Base-by-base conservation (phyloP, 23 tunicate species). In the Halocynthia roretzi region DNA sequence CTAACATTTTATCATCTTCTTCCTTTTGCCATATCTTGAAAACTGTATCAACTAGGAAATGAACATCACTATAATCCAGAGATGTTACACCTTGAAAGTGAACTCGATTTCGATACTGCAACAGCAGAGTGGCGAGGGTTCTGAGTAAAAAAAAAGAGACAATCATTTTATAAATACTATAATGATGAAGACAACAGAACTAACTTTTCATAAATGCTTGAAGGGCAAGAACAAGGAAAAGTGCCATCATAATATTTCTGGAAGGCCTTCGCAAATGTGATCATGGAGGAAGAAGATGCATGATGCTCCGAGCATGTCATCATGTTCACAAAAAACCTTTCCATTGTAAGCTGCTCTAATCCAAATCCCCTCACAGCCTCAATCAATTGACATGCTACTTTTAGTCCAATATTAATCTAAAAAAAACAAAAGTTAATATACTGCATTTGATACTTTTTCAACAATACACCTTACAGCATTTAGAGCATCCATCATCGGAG, bases 41-140 rank as follows among this genome's bases (percentile, higher is more conserved):
- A 31, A 31, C 44, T 31, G 44, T 31, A 31, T 31, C 44, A 31
- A 31, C 44, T 31, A 31, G 44, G 4, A 31, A 31, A 31, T 31
- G 44, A 31, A 31, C 44, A 31, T 31, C 44, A 31, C 44, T 31
- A 31, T 31, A 31, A 31, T 31, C 44, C 14, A 23, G 17, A 10
- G 78, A 74, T 14, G 78, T 54, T 15, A 74, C 56, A 12, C 78
- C 78, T 54, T 74, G 64, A 74, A 74, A 74, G 8, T 54, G 14
- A 53, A 74, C 78, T 12, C 18, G 55, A n/a, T 74, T 74, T 22
- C 63, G 56, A 8, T 50, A 54, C 63, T 56, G 20, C 49, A 74
- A 8, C 8, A 74, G 78, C 14, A 74, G 63, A 10, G 78, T 15
- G 18, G 56, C 9, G 11, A 74, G 18, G 20, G 44, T 31, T 31